Evolutionary conservation across 2,888 invertebrate genomes (phyloP).

Genomic region (Lumbricus terrestris): DNA sequence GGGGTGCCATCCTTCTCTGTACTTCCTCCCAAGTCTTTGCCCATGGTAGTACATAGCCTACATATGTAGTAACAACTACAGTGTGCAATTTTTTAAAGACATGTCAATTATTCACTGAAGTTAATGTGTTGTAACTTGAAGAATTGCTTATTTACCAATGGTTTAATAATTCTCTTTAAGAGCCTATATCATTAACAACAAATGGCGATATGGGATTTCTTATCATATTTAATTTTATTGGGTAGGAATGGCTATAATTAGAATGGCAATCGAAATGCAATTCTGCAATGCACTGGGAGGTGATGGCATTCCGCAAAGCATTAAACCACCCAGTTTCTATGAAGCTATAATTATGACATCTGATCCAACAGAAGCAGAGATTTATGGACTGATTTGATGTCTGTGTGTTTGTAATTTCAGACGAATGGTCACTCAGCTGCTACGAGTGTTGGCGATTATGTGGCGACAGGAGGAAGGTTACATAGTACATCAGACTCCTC

Average conservation of each 20-base stretch:
- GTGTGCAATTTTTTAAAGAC: not conserved
- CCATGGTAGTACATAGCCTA: too few species aligned
- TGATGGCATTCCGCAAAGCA: not conserved
- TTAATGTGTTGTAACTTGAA: not conserved
- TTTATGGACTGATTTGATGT: not conserved
- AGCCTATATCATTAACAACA: not conserved
- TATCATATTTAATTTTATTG: not conserved
- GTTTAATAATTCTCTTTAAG: not conserved
- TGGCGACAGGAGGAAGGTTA: too few species aligned
- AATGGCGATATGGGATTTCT: not conserved
- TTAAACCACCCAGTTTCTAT: not conserved
- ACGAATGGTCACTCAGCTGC: not conserved
- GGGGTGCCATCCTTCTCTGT: too few species aligned
- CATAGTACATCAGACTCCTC: not conserved
- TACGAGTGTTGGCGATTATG: not conserved
- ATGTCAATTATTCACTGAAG: not conserved
- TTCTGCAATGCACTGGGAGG: not conserved
- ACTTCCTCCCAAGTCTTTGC: too few species aligned
- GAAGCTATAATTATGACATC: not conserved
- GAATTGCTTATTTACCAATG: not conserved
- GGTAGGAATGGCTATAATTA: not conserved
- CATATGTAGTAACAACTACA: not conserved
- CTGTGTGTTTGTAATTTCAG: not conserved
- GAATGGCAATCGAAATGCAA: not conserved
- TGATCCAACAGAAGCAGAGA: not conserved